Evolutionary conservation across 35 echinoderm and acorn worm species (phyloP).

Genomic region (Eucidaris tribuloides): DNA sequence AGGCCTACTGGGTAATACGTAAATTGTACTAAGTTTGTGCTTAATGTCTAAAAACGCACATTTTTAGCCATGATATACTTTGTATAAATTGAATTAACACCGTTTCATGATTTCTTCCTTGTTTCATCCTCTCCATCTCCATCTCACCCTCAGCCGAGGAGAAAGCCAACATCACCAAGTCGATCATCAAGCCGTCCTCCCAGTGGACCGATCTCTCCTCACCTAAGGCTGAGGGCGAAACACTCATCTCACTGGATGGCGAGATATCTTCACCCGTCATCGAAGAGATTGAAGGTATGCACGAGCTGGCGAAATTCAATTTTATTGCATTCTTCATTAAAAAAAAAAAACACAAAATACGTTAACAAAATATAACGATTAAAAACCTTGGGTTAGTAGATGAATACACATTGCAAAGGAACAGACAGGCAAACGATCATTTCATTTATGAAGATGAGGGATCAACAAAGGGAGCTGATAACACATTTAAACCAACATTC

Average conservation of each 20-base stretch:
- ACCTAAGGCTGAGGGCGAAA: background rate
- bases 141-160: background rate
- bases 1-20: no score
- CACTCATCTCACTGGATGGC: background rate
- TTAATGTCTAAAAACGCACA: no score
- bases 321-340: background rate
- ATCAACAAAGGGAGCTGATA: no score
- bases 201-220: background rate
- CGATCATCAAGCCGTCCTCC: background rate
- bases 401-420: no score
- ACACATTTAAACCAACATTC: no score
- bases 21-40: no score
- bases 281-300: background rate
- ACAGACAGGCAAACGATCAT: no score
- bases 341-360: background rate
- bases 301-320: no score
- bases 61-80: background rate
- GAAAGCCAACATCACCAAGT: background rate
- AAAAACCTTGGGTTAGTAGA: no score
- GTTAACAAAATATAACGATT: background rate
- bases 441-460: no score
- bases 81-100: background rate
- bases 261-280: background rate
- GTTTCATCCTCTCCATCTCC: background rate
- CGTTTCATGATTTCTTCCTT: background rate